Base-by-base conservation (phyloP, 2,113 vertebrate species). In the Oceanites oceanicus region DNA sequence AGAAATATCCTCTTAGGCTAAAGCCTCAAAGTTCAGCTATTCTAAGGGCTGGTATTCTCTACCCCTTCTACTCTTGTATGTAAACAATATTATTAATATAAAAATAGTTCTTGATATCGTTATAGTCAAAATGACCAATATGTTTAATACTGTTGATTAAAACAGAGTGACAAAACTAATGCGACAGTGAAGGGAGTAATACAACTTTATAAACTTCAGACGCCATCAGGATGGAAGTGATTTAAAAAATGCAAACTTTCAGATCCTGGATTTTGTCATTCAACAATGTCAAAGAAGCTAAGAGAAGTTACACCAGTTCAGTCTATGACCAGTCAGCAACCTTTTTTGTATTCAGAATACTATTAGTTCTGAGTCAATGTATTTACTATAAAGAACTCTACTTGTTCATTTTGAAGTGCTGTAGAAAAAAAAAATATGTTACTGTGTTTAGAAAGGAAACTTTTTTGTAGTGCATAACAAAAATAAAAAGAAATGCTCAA, bases 141-240 rank as follows among this genome's bases (percentile, higher is more conserved):
- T 0, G 0, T 8, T 20, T 67, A 49, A 63, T n/a, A 44, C 13
- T 8, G 10, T 58, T 84, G 12, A n/a, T 63, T 67, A 67, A 71
- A 85, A 85, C 12, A 74, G 19, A 55, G 13, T 34, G 26, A 50
- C 13, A 75, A 63, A 85, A 78, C 6, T 56, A n/a, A 30, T 27
- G 10, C 44, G 23, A 32, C 15, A 45, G 10, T 67, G 26, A 71
- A 86, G 20, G 18, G 21, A 86, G 5, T 53, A 84, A 58, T 38
- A 79, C 4, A 73, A 50, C 59, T 73, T 86, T 40, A 34, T n/a
- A 71, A 73, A 63, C 4, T 52, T 81, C 26, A 56, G n/a, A 78
- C 6, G 29, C 42, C 18, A 81, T 71, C 38, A 59, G 26, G 15
- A 56, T 62, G 21, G 18, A 73, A 55, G 4, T 32, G 32, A 78